Conservation (phyloP, 2,113 vertebrate genomes). For the Rhea americana region DNA sequence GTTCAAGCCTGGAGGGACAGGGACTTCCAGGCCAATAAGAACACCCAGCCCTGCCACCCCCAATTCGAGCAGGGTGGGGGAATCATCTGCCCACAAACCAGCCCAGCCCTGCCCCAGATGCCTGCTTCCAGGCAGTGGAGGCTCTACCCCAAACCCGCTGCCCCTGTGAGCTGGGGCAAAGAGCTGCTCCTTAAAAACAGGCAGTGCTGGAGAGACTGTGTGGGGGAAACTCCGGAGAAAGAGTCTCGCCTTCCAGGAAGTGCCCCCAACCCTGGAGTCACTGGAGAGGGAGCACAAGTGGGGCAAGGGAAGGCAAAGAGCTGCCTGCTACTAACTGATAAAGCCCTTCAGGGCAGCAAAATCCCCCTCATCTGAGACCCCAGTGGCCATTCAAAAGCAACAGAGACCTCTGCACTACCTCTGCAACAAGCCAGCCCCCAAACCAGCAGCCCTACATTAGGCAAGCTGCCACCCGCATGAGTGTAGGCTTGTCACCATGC, state of each 20-base stretch:
- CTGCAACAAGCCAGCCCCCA: not conserved
- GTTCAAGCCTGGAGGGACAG: not conserved
- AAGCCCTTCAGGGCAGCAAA: too few relatives aligned
- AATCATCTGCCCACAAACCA: too few relatives aligned
- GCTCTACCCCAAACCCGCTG: not conserved
- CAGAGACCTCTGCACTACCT: not conserved
- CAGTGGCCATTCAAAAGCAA: too few relatives aligned
- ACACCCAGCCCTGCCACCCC: not conserved
- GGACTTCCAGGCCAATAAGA: not conserved
- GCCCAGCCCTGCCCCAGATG: too few relatives aligned
- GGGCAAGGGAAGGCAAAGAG: not conserved
- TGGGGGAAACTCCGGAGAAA: too few relatives aligned
- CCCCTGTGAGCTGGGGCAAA: not conserved
- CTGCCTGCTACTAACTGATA: too few relatives aligned
- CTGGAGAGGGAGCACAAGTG: too few relatives aligned
- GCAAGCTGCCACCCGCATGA: not conserved
- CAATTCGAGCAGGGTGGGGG: not conserved
- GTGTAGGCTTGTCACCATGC: not conserved
- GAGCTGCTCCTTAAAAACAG: not conserved
- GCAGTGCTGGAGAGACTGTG: not conserved
- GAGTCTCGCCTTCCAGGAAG: too few relatives aligned
- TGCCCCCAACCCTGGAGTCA: not conserved
- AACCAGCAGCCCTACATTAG: not conserved
- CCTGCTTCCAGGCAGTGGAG: not conserved
- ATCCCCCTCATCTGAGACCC: not conserved